Evolutionary conservation across 2,888 invertebrate species (phyloP).

Genomic region (Lasioglossum malachurum): DNA sequence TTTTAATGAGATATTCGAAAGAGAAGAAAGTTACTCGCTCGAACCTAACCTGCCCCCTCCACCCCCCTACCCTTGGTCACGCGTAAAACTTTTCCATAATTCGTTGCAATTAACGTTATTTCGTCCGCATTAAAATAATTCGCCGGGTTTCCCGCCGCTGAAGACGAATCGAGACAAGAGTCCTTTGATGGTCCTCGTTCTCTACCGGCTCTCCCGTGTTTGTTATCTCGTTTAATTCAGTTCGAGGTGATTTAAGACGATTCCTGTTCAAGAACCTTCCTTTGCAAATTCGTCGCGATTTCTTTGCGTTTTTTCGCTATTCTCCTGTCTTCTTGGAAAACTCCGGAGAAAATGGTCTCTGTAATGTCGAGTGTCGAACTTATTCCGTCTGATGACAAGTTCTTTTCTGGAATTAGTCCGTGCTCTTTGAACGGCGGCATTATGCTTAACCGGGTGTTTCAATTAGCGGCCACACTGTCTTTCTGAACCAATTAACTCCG

Average conservation of each 20-base stretch:
- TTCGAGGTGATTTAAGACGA: neutral
- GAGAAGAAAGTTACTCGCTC: constrained; percentile 30
- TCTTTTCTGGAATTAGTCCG: neutral
- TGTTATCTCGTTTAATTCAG: neutral
- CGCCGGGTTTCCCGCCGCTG: neutral
- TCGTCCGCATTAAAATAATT: constrained; percentile 20
- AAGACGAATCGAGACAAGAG: neutral
- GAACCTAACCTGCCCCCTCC: neutral
- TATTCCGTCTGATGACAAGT: neutral
- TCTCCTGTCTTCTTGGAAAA: neutral
- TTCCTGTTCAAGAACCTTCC: neutral
- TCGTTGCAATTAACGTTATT: constrained; percentile 36
- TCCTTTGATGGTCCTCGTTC: neutral
- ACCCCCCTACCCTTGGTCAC: neutral
- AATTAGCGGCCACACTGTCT: neutral
- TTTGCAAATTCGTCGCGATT: neutral
- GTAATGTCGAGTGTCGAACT: neutral
- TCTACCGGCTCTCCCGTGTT: neutral
- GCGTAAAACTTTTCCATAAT: constrained; percentile 20
- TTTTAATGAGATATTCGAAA: constrained; percentile 53
- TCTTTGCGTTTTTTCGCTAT: neutral
- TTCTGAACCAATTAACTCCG: neutral
- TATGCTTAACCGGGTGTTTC: neutral
- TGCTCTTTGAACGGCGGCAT: neutral
- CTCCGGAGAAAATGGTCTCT: neutral